A percentile compares a stretch with the other conserved stretches of the same genome.
Evolutionary conservation across 2,888 invertebrate species (phyloP).

Genomic region (Dicycla oo): DNA sequence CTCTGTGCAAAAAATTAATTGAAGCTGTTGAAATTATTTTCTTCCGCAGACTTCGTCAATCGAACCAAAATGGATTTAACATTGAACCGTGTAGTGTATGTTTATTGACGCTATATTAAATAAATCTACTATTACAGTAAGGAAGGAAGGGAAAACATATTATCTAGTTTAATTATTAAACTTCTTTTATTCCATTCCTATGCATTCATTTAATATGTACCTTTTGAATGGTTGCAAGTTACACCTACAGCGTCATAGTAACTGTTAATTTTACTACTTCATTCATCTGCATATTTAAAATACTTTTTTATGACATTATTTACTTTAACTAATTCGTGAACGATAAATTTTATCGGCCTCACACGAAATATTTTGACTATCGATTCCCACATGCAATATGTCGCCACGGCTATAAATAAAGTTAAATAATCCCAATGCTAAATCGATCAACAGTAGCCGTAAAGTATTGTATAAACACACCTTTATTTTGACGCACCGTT

Average conservation of each 20-base stretch:
- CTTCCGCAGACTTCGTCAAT: not conserved
- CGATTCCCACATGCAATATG: constrained; percentile 39
- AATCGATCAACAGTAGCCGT: constrained; percentile 51
- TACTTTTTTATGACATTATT: constrained; percentile 21
- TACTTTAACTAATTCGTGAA: constrained; percentile 2
- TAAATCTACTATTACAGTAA: not conserved
- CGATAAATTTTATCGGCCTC: constrained; percentile 11
- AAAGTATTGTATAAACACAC: constrained; percentile 53
- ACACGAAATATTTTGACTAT: constrained; percentile 26
- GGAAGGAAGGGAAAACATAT: too few relatives aligned
- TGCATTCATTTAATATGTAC: not conserved
- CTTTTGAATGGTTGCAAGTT: not conserved
- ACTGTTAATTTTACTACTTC: constrained; percentile 28
- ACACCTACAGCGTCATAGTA: constrained; percentile 2
- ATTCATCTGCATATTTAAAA: constrained; percentile 23
- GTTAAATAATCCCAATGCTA: constrained; percentile 47
- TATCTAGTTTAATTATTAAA: not conserved
- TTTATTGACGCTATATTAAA: not conserved
- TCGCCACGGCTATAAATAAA: constrained; percentile 39
- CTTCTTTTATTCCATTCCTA: not conserved
- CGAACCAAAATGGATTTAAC: not conserved
- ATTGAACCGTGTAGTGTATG: too few relatives aligned
- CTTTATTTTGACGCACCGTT: constrained; percentile 55
- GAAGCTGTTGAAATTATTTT: not conserved
- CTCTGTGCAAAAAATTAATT: too few relatives aligned